phyloP scores from a whole-genome alignment of 2,113 vertebrate genomes.

The Hyperoodon ampullatus region DNA sequence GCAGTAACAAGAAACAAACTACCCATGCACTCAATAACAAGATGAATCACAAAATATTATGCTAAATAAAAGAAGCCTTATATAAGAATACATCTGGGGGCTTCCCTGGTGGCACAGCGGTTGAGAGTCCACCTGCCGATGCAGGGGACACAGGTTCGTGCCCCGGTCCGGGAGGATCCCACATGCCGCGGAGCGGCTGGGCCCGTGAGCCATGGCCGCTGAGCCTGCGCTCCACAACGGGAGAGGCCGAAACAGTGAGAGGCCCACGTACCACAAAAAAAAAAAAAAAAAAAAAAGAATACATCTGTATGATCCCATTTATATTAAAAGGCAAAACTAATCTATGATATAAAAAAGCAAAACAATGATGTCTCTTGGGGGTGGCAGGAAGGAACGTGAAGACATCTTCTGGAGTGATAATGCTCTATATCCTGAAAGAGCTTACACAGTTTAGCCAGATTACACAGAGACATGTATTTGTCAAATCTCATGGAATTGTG shows the following conservation, averaged over 20 bases:
- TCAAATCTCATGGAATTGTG: neutral
- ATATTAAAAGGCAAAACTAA: constrained; percentile 7
- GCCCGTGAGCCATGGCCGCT: too few relatives aligned
- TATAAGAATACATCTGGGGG: neutral
- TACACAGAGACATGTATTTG: neutral
- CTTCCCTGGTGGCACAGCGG: too few relatives aligned
- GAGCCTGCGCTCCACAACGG: too few relatives aligned
- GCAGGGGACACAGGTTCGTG: too few relatives aligned
- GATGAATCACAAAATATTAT: neutral
- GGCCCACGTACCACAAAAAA: too few relatives aligned
- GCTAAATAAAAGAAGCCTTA: neutral
- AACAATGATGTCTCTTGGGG: neutral
- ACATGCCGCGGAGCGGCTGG: too few relatives aligned
- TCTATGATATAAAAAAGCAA: neutral
- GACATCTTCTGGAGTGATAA: neutral
- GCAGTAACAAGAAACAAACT: neutral
- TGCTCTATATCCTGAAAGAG: neutral
- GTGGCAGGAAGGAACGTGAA: neutral
- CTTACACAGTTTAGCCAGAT: neutral
- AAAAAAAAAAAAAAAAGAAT: neutral
- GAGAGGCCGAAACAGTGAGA: too few relatives aligned
- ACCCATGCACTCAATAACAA: neutral
- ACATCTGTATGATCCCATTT: neutral
- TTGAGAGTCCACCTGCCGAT: too few relatives aligned
- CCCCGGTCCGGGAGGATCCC: too few relatives aligned